Percentiles rank a stretch among this genome's conserved stretches.
Evolutionary conservation across 2,113 vertebrate genomes (phyloP).

Genomic region (Psilopogon haemacephalus): DNA sequence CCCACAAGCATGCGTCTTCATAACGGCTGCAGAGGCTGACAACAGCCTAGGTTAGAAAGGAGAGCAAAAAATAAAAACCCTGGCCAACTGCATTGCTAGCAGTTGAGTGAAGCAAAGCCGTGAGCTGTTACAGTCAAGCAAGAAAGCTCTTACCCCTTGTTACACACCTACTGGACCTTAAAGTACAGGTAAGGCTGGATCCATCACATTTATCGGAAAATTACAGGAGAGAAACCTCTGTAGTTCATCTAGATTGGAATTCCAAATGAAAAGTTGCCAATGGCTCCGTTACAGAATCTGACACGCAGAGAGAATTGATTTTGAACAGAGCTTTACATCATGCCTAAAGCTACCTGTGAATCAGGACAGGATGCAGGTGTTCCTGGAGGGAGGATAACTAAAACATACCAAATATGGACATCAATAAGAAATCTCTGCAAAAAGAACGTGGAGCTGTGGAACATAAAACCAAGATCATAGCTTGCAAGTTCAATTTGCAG

Average conservation of each 20-base stretch:
- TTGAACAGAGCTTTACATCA: not conserved
- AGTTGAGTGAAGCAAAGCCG: not conserved
- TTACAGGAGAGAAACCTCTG: not conserved
- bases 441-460: not conserved
- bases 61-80: rapidly evolving
- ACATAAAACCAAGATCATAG: not conserved
- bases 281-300: not conserved
- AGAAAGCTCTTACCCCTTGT: not conserved
- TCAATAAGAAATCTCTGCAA: not conserved
- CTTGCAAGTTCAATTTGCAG: not conserved
- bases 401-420: not conserved
- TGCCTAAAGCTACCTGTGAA: not conserved
- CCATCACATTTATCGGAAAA: not conserved
- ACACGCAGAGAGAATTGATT: not conserved
- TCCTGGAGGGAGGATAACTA: not conserved
- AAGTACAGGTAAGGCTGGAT: rapidly evolving
- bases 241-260: not conserved
- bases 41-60: not conserved
- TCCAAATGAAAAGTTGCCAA: not conserved
- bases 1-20: rapidly evolving
- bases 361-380: rapidly evolving
- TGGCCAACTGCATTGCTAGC: not conserved
- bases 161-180: not conserved
- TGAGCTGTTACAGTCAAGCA: not conserved
- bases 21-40: not conserved